These are phyloP conservation scores for Leucoraja ocellata DNA, from an alignment of 2,797 vertebrate genomes.

Conservation along the genomic window DNA sequence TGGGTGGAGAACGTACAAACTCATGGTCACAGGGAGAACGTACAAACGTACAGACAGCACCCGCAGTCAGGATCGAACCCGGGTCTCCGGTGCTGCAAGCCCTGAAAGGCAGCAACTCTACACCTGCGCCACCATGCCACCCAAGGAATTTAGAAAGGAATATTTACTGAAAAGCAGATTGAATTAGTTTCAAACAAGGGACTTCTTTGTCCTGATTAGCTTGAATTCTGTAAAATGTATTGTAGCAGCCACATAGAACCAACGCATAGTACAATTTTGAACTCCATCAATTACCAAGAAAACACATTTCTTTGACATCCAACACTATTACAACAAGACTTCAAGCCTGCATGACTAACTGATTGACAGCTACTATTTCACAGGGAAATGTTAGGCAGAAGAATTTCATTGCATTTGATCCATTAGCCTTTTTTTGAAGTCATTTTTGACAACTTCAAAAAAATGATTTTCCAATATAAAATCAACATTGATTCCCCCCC, in stretches of 20 bases:
- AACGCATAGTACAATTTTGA: not conserved
- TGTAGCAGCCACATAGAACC: not conserved
- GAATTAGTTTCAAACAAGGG: not conserved
- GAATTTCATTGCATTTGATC: conserved; percentile 26
- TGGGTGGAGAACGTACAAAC: no score
- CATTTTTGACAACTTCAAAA: not conserved
- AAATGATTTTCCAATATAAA: not conserved
- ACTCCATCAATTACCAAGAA: not conserved
- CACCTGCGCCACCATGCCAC: no score
- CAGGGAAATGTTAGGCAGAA: not conserved
- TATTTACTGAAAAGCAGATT: not conserved
- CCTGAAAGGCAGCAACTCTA: no score
- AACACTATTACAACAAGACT: conserved; percentile 17
- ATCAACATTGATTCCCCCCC: not conserved
- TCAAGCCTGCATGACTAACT: not conserved
- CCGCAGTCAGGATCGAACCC: no score
- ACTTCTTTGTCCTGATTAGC: conserved; percentile 4
- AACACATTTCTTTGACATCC: conserved; percentile 6
- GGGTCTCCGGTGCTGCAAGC: no score
- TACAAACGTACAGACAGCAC: no score
- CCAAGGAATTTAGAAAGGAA: not conserved
- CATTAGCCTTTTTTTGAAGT: not conserved
- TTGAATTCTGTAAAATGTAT: not conserved
- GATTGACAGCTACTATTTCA: conserved; percentile 13
- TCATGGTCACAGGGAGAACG: no score